phyloP scores from a whole-genome alignment of 2,797 vertebrate species.

The Poecile montanus region DNA sequence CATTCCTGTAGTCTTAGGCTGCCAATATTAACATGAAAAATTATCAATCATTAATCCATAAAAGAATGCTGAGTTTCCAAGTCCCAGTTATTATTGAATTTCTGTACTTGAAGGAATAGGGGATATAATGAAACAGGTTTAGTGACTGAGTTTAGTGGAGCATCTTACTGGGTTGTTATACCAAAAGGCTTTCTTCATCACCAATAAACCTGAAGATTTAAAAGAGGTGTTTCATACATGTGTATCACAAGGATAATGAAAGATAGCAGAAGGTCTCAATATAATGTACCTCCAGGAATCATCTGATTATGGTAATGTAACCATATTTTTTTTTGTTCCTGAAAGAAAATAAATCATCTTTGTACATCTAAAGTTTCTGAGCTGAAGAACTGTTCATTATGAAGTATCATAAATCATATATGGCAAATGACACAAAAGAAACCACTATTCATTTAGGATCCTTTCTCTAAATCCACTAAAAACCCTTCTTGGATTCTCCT shows the following conservation, averaged over 20 bases:
- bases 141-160: conserved; percentile 45
- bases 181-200: conserved; percentile 17
- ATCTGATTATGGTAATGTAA: background rate
- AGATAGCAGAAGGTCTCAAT: background rate
- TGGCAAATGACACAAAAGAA: background rate
- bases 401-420: background rate
- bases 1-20: conserved; percentile 49
- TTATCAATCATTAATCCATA: conserved; percentile 73
- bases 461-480: background rate
- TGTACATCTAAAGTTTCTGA: background rate
- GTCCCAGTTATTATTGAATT: conserved; percentile 62
- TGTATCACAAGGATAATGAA: conserved; percentile 10
- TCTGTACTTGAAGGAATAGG: conserved; percentile 52
- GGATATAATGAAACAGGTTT: conserved; percentile 60
- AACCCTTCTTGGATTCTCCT: background rate
- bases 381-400: background rate
- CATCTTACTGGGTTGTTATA: conserved; percentile 22
- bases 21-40: conserved; percentile 75
- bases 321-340: background rate
- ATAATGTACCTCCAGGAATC: background rate
- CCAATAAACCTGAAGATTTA: background rate
- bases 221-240: background rate
- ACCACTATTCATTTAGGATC: background rate
- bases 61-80: conserved; percentile 56
- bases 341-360: background rate